Conservation (phyloP, 2,888 invertebrate genomes). For the Tachina fera region DNA sequence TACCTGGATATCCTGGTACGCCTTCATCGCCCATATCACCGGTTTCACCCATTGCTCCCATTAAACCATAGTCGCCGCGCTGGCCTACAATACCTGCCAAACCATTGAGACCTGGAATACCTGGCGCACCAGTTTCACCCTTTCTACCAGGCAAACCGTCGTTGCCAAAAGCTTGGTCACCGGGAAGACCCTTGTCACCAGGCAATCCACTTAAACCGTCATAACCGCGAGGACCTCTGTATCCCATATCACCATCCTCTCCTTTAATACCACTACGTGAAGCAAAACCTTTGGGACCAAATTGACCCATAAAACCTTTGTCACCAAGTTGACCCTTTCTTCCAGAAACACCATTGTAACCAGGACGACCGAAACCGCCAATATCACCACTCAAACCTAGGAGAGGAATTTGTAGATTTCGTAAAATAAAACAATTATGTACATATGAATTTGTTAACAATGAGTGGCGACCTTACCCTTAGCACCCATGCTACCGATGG, state of each 20-base stretch:
- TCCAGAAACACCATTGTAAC: conserved; percentile 76
- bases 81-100: conserved; percentile 83
- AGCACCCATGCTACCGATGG: conserved; percentile 76
- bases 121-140: conserved; percentile 86
- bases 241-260: conserved; percentile 84
- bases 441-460: background rate
- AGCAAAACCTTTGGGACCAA: conserved; percentile 84
- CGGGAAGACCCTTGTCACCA: conserved; percentile 85
- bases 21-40: conserved; percentile 84
- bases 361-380: conserved; percentile 78
- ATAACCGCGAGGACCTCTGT: conserved; percentile 82
- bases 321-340: conserved; percentile 79
- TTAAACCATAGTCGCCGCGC: conserved; percentile 83
- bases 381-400: conserved; percentile 77
- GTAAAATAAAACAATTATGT: background rate
- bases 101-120: conserved; percentile 84
- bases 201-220: conserved; percentile 75
- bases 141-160: conserved; percentile 84
- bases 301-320: conserved; percentile 75
- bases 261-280: conserved; percentile 87
- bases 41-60: conserved; percentile 84
- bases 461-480: conserved; percentile 76
- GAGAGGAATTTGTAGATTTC: background rate
- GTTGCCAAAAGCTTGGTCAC: conserved; percentile 84
- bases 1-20: conserved; percentile 74